Evolutionary conservation across 2,113 vertebrate species (phyloP), one percentile per base, ranked within the genome.

Genomic region (Scortum barcoo): DNA sequence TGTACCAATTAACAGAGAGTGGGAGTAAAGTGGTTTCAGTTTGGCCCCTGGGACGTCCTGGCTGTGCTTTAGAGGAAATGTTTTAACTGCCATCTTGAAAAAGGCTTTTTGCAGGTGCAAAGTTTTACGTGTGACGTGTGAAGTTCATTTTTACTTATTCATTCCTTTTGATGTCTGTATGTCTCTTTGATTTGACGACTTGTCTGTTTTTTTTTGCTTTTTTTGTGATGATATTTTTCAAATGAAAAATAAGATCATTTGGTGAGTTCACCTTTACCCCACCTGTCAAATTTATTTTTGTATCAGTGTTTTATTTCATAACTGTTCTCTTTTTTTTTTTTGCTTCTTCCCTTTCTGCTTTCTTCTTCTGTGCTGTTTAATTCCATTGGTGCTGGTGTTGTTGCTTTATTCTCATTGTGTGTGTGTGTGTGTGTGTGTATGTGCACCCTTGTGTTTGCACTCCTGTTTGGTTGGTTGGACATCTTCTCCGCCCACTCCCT

Each of bases 401-500:
- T 86, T 73, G 51, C 60, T 65, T 69, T 69, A 44, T 58, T 24
- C 40, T 75, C 66, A 50, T 30, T 6, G 33, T 36, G 33, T 36
- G 33, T 69, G 14, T 63, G 14, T 48, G 5, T 69, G 70, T 68
- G 19, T 76, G 11, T 78, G 54, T 72, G 22, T 72, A 66, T 30
- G 44, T 75, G 72, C 38, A 65, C 83, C 70, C 78, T 70, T 42
- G n/a, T 80, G 80, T 73, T 60, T 61, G 48, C 53, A n/a, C 20
- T 73, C 22, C 30, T 89, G 61, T 83, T 70, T 83, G 28, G 22
- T 73, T 72, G 33, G n/a, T n/a, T n/a, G 4, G 1, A 54, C 78
- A 16, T 70, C 5, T 38, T 72, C 22, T 40, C 51, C 36, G 46
- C 24, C 28, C 16, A 0, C 86, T 85, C 83, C 84, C 94, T 86